Base-by-base conservation (phyloP, 2,113 vertebrate genomes). In the Danionella cerebrum region DNA sequence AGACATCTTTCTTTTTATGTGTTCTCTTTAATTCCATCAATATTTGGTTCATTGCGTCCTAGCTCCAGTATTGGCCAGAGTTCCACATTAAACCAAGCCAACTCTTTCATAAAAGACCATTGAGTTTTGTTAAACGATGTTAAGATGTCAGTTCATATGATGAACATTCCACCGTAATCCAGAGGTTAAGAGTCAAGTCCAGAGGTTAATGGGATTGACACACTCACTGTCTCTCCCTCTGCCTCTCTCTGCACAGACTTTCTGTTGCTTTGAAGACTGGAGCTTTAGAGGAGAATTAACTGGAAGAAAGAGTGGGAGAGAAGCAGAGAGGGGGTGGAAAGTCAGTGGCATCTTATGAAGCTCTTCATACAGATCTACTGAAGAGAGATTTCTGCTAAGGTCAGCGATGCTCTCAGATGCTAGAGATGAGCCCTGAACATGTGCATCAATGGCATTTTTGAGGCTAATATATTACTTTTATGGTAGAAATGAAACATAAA, bases 241-340 rank as follows among this genome's bases (percentile, higher is more conserved):
- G 35, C 42, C 29, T 60, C 29, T 13, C 39, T 44, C 36, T 59
- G 57, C 42, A n/a, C n/a, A n/a, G n/a, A 38, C 57, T 60, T 60
- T 60, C 7, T 60, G 41, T 45, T n/a, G 10, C 39, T 60, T 60
- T 60, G 57, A 60, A 60, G 39, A 45, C 57, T 45, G 57, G 57
- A 60, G 31, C 5, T 19, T 60, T 19, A 31, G 16, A 31, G 16
- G 16, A 45, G 25, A 19, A 45, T 60, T 45, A 24, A 13, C 16
- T 60, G 58, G 58, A 60, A 60, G 27, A 60, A 60, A 44, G 41
- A 60, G 58, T 45, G 25, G 58, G 58, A 44, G 25, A 45, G 58
- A 29, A 60, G 21, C 41, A 42, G 42, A 9, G 24, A 19, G 57
- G 39, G 57, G 57, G 57, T 60, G 58, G 27, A 45, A 60, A 44